Evolutionary conservation across 2,888 invertebrate genomes (phyloP).

Genomic region (Callinectes sapidus): DNA sequence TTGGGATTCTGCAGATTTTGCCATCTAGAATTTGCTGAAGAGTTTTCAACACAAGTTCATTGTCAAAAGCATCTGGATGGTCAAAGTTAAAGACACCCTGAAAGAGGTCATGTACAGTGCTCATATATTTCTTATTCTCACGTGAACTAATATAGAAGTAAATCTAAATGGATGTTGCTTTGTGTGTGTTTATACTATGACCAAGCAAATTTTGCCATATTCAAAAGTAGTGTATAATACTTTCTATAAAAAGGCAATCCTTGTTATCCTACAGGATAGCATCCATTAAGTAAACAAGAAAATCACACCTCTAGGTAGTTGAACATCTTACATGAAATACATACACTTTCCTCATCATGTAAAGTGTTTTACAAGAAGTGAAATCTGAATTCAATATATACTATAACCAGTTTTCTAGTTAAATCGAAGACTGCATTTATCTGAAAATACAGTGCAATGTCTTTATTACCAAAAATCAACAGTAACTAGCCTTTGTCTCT

Average conservation of each 20-base stretch:
- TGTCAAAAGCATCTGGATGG: conserved; percentile 97
- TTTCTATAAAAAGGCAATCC: neutral
- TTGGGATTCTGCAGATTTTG: conserved; percentile 90
- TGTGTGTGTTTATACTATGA: neutral
- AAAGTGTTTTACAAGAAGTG: neutral
- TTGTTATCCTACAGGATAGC: neutral
- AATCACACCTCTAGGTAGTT: neutral
- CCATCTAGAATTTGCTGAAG: conserved; percentile 89
- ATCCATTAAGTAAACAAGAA: neutral
- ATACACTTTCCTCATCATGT: neutral
- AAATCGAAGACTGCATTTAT: too few relatives aligned
- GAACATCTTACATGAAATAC: neutral
- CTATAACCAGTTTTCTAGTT: too few relatives aligned
- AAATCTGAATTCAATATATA: neutral
- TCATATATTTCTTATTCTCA: neutral
- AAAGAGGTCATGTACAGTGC: conserved; percentile 58
- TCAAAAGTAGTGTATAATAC: neutral
- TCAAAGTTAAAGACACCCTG: conserved; percentile 96
- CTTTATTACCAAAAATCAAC: too few relatives aligned
- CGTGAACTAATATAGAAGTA: neutral
- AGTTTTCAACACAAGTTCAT: conserved; percentile 87
- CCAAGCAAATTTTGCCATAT: neutral
- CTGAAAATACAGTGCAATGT: too few relatives aligned
- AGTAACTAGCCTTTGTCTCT: too few relatives aligned
- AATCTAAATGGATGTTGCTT: neutral